These are phyloP conservation scores for Cyclopterus lumpus DNA, from an alignment of 2,797 vertebrate genomes.

Conservation along the genomic window DNA sequence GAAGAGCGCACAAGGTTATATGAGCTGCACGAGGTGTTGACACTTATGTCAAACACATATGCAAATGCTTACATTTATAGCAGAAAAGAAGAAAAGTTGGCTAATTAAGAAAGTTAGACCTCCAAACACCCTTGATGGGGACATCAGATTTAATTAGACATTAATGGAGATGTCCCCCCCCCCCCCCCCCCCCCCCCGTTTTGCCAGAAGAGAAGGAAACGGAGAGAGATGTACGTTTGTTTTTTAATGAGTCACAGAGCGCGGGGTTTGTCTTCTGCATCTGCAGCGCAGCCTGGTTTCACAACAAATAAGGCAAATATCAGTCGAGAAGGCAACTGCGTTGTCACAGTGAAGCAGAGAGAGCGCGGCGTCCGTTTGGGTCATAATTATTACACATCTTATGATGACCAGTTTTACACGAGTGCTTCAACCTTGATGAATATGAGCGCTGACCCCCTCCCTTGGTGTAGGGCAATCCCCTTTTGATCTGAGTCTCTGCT, in stretches of 20 bases:
- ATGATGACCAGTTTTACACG: too few relatives aligned
- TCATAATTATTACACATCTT: too few relatives aligned
- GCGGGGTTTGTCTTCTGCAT: conserved; percentile 54
- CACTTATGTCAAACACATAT: conserved; percentile 34
- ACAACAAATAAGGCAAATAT: conserved; percentile 61
- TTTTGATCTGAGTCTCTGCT: conserved; percentile 52
- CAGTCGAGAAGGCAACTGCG: conserved; percentile 31
- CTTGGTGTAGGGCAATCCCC: conserved; percentile 28
- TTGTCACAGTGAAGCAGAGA: conserved; percentile 27
- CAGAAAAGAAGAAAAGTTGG: conserved; percentile 47
- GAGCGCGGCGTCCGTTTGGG: conserved; percentile 10
- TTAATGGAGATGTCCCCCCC: conserved; percentile 69
- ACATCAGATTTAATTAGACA: conserved; percentile 74
- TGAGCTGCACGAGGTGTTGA: conserved; percentile 43
- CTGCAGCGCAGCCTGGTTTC: conserved; percentile 45
- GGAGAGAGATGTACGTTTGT: conserved; percentile 54
- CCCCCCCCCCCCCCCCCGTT: conserved; percentile 42
- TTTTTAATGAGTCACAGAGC: conserved; percentile 75
- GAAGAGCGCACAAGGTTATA: conserved; percentile 33
- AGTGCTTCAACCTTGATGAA: conserved; percentile 47
- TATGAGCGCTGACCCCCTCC: conserved; percentile 22
- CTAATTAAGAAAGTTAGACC: conserved; percentile 68
- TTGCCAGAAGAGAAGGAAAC: conserved; percentile 42
- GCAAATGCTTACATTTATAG: conserved; percentile 52
- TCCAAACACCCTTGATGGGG: conserved; percentile 67